Evolutionary conservation across 2,797 vertebrate species (phyloP).

Genomic region (Acrossocheilus wenchowensis): DNA sequence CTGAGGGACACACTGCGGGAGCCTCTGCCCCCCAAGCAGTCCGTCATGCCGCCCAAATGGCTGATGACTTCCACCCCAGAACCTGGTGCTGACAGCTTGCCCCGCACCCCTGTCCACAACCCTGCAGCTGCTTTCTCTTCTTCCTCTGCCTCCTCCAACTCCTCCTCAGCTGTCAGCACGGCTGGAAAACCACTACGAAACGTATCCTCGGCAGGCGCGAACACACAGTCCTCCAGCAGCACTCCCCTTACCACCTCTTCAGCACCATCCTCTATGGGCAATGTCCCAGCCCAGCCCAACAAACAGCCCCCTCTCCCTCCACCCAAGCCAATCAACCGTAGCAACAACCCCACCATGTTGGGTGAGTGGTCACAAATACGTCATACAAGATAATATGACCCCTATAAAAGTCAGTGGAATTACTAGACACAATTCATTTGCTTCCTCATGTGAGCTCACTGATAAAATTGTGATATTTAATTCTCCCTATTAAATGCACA

Average conservation of each 20-base stretch:
- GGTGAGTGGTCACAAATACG: conserved; percentile 79
- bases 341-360: conserved; percentile 83
- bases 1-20: conserved; percentile 80
- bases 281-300: conserved; percentile 67
- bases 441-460: not conserved
- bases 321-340: conserved; percentile 92
- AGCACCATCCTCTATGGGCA: conserved; percentile 56
- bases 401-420: conserved; percentile 15
- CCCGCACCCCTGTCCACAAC: conserved; percentile 74
- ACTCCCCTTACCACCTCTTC: conserved; percentile 57
- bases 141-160: conserved; percentile 64
- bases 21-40: conserved; percentile 81
- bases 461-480: not conserved
- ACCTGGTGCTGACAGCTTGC: conserved; percentile 72
- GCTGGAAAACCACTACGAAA: conserved; percentile 80
- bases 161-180: conserved; percentile 59
- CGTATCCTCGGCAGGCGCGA: conserved; percentile 72
- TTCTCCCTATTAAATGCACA: not conserved
- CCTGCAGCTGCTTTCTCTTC: conserved; percentile 68
- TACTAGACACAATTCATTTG: not conserved
- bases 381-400: conserved; percentile 13
- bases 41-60: conserved; percentile 90
- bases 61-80: conserved; percentile 83
- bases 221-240: conserved; percentile 69
- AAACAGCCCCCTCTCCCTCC: conserved; percentile 94